Evolutionary conservation across 2,888 invertebrate genomes (phyloP), one percentile per base, ranked within the genome.

Genomic region (Drosophila phalerata): DNA sequence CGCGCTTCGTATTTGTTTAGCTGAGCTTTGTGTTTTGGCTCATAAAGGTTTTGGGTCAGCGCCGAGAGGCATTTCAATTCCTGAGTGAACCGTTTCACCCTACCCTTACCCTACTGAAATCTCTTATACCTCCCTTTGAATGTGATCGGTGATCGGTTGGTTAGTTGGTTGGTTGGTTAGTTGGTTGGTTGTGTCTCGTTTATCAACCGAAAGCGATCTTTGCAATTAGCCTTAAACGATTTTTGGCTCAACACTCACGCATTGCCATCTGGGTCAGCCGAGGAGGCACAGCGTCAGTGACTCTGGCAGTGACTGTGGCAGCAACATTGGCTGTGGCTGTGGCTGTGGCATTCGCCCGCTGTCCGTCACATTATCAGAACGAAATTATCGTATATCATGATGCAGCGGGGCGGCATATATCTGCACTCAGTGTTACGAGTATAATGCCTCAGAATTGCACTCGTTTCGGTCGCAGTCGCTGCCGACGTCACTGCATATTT

Each of bases 211-310:
- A 87, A 89, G 90, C 89, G 85, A 86, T 86, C 85, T 86, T 85
- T 86, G 85, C 85, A 90, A 88, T 88, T 90, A 90, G 90, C 88
- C 89, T 90, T 85, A 90, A 88, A 90, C 88, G 88, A 86, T 88
- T 88, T 89, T 83, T 84, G 88, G 83, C 88, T 80, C 85, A 87
- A 88, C 85, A 85, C 83, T 85, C 80, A 87, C 87, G 87, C 88
- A 86, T 76, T 85, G 82, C 79, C 87, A 84, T 81, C 78, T 83
- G 79, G 90, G 88, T 83, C 87, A 88, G 66, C 38, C 32, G 43
- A 32, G 38, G 43, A 43, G n/a, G 56, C 61, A 19, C 30, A 30
- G 30, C 28, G 28, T 28, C 28, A 28, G 28, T 9, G 28, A 28
- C 28, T 30, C 9, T 30, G 30, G 30, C 28, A 28, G 28, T 9